Conservation (phyloP, 2,113 vertebrate species). For the Artemisiospiza belli region DNA sequence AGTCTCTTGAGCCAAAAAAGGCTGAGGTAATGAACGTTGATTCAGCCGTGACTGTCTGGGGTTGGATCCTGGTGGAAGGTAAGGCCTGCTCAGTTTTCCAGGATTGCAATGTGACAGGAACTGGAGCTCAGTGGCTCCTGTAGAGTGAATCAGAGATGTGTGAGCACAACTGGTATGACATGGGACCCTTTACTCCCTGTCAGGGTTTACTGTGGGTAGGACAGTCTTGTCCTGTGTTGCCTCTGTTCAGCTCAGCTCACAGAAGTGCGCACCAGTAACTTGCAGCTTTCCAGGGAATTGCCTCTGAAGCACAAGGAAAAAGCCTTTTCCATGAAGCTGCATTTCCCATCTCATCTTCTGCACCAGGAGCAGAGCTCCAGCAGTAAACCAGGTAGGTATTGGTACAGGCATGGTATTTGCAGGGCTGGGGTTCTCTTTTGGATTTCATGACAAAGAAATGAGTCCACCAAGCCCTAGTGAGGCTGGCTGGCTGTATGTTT, state of each 20-base stretch:
- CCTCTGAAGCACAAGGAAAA: not conserved
- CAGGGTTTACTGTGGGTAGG: not conserved
- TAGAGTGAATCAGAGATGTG: rapidly evolving
- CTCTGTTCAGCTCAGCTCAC: not conserved
- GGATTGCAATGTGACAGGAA: rapidly evolving
- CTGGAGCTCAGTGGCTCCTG: not conserved
- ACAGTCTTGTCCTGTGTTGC: not conserved
- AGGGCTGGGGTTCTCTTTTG: not conserved
- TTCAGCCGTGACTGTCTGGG: not conserved
- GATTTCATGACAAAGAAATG: not conserved
- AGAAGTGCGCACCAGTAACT: rapidly evolving
- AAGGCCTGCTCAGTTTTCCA: not conserved
- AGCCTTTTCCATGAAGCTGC: rapidly evolving
- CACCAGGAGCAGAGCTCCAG: not conserved
- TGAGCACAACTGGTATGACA: not conserved
- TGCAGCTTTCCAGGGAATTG: not conserved
- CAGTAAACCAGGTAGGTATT: not conserved
- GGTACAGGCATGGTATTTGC: not conserved
- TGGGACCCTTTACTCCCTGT: rapidly evolving
- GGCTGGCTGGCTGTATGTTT: not conserved
- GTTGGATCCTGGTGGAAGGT: not conserved
- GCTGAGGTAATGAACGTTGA: not conserved
- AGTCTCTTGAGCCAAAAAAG: not conserved
- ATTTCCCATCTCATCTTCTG: rapidly evolving
- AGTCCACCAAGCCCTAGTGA: not conserved